Base-by-base conservation (phyloP, 2,797 vertebrate species). In the Uromys caudimaculatus region DNA sequence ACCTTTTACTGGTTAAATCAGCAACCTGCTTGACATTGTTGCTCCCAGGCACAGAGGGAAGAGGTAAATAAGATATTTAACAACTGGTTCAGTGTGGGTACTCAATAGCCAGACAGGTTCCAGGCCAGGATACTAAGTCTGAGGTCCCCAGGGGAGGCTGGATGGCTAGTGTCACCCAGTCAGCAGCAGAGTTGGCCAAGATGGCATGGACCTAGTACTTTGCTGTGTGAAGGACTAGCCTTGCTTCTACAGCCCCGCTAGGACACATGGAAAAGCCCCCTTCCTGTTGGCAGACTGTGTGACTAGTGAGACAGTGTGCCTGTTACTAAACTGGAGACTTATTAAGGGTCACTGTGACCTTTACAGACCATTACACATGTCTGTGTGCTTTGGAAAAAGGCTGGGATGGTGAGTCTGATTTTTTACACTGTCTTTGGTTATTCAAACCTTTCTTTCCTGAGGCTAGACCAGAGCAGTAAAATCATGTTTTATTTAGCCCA, bases 311-410 rank as follows among this genome's bases (percentile, higher is more conserved):
- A 16, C 52, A 19, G 4, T 2, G 8, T 75, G 38, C 11, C 67
- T 9, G 35, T 44, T 62, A 94, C 71, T n/a, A 64, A 71, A 32
- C 8, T 56, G 41, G 32, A 89, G 75, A 67, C 41, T 78, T n/a
- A 35, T n/a, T 75, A 47, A 95, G 44, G 50, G 44, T 73, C 73
- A 84, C 69, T 67, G 19, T 76, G 91, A 93, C 90, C 76, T 92
- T 90, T 35, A 16, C n/a, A 88, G 76, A 32, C 47, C 21, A 7
- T 90, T 67, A 69, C n/a, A 84, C 69, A 87, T 52, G 38, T 79
- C 21, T 29, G 64, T 62, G 38, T 84, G 58, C 58, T 93, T 71
- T 62, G 77, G 85, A 56, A 69, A 79, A 79, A 52, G 56, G 50
- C 50, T 9, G 27, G 52, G 21, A n/a, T 10, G 16, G 21, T 67